Percentiles rank a stretch among this genome's conserved stretches.
Evolutionary conservation across 2,888 invertebrate genomes (phyloP).

Genomic region (Chrysodeixis includens): DNA sequence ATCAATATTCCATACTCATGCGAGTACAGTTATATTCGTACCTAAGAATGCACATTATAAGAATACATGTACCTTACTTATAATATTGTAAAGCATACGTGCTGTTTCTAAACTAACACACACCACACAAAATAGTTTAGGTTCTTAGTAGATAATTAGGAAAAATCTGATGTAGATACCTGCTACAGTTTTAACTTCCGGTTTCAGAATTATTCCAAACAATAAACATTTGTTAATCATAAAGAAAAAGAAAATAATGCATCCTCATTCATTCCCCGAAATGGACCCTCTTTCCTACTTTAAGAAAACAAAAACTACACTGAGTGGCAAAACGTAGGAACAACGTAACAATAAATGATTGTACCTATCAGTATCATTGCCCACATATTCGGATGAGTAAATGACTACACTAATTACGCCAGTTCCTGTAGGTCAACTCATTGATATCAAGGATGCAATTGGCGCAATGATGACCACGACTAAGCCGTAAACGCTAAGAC

Average conservation of each 20-base stretch:
- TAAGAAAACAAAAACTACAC: conserved; percentile 6
- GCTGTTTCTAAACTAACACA: background rate
- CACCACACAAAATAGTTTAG: background rate
- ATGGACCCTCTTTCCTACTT: background rate
- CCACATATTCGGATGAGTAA: conserved; percentile 57
- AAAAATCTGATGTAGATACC: too few relatives aligned
- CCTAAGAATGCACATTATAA: too few relatives aligned
- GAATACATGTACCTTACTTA: too few relatives aligned
- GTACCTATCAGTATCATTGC: conserved; percentile 42
- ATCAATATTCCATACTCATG: conserved; percentile 11
- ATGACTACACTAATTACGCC: conserved; percentile 76
- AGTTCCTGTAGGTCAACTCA: conserved; percentile 80
- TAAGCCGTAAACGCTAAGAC: background rate
- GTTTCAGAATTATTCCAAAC: too few relatives aligned
- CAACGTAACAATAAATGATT: conserved; percentile 24
- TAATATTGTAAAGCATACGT: background rate
- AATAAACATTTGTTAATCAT: background rate
- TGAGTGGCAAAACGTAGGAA: conserved; percentile 23
- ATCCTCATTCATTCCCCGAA: background rate
- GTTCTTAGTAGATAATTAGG: too few relatives aligned
- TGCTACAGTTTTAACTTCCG: too few relatives aligned
- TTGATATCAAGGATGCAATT: conserved; percentile 69
- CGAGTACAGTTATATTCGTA: background rate
- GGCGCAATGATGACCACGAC: conserved; percentile 36
- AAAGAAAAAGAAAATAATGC: background rate